Conservation (phyloP, 2,888 invertebrate species). For the Eupithecia subfuscata region DNA sequence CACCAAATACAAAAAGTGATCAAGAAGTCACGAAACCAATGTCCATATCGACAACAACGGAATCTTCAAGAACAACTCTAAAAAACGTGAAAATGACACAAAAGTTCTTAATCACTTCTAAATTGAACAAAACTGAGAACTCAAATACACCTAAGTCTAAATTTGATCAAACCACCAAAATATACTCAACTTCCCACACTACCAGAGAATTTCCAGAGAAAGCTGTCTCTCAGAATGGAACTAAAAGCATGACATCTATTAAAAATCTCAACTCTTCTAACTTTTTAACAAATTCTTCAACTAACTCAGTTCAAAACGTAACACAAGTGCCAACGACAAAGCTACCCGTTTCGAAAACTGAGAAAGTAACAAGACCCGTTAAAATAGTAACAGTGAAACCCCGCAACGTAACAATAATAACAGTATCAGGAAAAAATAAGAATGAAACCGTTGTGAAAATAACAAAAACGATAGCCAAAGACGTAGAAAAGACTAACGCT, state of each 20-base stretch:
- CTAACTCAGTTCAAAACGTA: constrained; percentile 49
- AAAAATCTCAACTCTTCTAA: constrained; percentile 63
- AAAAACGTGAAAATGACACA: constrained; percentile 29
- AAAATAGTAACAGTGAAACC: constrained; percentile 43
- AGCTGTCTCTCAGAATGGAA: constrained; percentile 57
- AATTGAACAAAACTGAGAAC: constrained; percentile 34
- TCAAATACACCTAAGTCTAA: constrained; percentile 47
- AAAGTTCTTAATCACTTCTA: constrained; percentile 23
- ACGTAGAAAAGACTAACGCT: constrained; percentile 51
- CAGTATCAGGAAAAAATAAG: constrained; percentile 40
- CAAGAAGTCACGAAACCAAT: constrained; percentile 64
- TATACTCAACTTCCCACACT: constrained; percentile 39
- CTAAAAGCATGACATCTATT: constrained; percentile 78
- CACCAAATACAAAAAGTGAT: constrained; percentile 54
- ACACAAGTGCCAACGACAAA: constrained; percentile 29
- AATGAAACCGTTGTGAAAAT: constrained; percentile 35
- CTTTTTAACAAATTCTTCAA: constrained; percentile 63
- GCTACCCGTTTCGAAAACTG: constrained; percentile 31
- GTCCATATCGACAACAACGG: constrained; percentile 51
- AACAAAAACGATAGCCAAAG: constrained; percentile 35
- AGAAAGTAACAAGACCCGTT: constrained; percentile 47
- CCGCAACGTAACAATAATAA: constrained; percentile 40
- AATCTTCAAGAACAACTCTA: constrained; percentile 50
- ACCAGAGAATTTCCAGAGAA: constrained; percentile 44
- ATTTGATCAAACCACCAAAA: constrained; percentile 43